Evolutionary conservation across 2,113 vertebrate genomes (phyloP), one percentile per base, ranked within the genome.

Genomic region (Cyprinus carpio): DNA sequence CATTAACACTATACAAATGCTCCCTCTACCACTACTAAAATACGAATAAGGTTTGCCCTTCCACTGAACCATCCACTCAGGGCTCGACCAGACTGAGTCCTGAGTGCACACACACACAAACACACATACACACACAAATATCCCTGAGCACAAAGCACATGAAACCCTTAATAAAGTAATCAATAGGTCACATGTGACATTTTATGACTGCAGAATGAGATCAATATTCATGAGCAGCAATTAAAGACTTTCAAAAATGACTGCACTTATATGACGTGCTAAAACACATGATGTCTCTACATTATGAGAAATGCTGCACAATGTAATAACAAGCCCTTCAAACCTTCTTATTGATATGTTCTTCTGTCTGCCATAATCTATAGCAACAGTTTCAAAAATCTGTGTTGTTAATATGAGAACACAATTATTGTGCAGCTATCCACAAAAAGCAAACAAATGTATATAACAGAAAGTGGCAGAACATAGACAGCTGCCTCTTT

Each of bases 31-130:
- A n/a, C n/a, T n/a, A n/a, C n/a, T n/a, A n/a, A n/a, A n/a, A n/a
- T n/a, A n/a, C n/a, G n/a, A n/a, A n/a, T n/a, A n/a, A 82, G 27
- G 43, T 82, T 69, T 82, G 80, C 62, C 80, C 46, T 82, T 82
- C 64, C 43, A 54, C 27, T 71, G 80, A 82, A 69, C 80, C 27
- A 51, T 43, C 40, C 40, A 40, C 40, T 40, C 40, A 40, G 40
- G 40, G 8, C 40, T 46, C 69, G 40, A 82, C 62, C 64, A 82
- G 25, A 51, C 25, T 10, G 16, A 82, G 62, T 18, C 27, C 4
- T 13, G 8, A 64, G 9, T 29, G 25, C 62, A 10, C 37, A 1
- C 37, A 40, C 37, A 40, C 37, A 34, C 34, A 34, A n/a, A n/a
- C n/a, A 29, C 23, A 46, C 58, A 46, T 46, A 54, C 16, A 54